phyloP scores from a whole-genome alignment of 2,113 vertebrate species.

The Actenoides lindsayi region DNA sequence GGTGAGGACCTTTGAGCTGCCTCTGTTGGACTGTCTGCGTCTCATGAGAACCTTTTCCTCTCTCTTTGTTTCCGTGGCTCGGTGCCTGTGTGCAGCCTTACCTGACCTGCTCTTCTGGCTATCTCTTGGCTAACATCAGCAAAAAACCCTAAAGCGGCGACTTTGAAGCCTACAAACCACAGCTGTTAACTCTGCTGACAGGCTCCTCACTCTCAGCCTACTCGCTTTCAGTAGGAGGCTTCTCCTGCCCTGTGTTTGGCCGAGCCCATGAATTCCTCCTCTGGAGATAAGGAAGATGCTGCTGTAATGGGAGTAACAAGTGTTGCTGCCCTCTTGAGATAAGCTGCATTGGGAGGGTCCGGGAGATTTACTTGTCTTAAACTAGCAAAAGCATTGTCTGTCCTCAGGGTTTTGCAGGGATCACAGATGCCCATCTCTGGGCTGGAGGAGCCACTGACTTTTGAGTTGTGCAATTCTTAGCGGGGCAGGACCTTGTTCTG shows the following conservation, averaged over 20 bases:
- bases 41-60: not conserved
- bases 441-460: not conserved
- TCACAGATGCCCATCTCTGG: accelerated
- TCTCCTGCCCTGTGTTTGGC: not conserved
- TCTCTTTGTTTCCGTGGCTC: not conserved
- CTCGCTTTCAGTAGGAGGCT: not conserved
- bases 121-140: not conserved
- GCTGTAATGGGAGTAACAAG: accelerated
- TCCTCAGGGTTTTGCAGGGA: not conserved
- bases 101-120: slow-evolving; percentile 5
- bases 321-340: not conserved
- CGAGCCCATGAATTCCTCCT: not conserved
- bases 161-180: not conserved
- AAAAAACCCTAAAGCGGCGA: not conserved
- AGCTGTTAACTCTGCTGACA: not conserved
- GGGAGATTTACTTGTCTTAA: not conserved
- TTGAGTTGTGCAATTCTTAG: accelerated
- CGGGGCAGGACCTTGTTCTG: not conserved
- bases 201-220: not conserved
- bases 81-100: not conserved
- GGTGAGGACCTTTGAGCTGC: not conserved
- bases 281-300: not conserved
- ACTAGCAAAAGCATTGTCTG: accelerated
- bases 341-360: accelerated
- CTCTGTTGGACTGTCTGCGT: not conserved